Conservation (phyloP, 2,888 invertebrate genomes). For the Cephus pygmeus region DNA sequence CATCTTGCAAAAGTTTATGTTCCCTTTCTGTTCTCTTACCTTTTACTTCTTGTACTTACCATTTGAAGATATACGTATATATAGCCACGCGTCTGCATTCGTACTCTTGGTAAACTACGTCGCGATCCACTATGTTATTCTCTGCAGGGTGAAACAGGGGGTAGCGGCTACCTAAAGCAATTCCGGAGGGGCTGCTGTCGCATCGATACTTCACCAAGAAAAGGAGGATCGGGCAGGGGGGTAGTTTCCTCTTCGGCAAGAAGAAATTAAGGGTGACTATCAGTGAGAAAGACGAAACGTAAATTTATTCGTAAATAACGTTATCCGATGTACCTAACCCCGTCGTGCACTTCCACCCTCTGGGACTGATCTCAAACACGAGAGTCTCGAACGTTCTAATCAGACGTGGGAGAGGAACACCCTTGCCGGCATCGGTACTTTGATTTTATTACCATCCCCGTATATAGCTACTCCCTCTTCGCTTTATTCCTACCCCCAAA, state of each 20-base stretch:
- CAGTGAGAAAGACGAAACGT: background rate
- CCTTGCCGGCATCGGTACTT: slow-evolving; percentile 15
- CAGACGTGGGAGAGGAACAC: background rate
- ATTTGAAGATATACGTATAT: background rate
- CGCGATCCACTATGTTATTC: background rate
- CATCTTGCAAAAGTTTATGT: background rate
- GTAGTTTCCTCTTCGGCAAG: background rate
- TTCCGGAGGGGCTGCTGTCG: background rate
- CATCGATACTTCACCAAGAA: background rate
- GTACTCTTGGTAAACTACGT: background rate
- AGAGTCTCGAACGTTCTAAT: background rate
- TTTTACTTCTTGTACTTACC: background rate
- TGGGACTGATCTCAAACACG: slow-evolving; percentile 7
- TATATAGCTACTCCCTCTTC: slow-evolving; percentile 4
- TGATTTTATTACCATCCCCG: slow-evolving; percentile 22
- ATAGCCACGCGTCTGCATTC: background rate
- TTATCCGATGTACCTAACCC: no score
- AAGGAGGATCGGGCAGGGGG: no score
- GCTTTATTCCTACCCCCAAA: slow-evolving; percentile 11
- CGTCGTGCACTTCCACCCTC: background rate
- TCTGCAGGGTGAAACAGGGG: background rate
- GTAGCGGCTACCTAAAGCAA: background rate
- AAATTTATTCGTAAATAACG: background rate
- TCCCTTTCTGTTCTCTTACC: background rate
- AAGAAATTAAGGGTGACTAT: background rate